Evolutionary conservation across 2,888 invertebrate species (phyloP).

Genomic region (Gordius sp.): DNA sequence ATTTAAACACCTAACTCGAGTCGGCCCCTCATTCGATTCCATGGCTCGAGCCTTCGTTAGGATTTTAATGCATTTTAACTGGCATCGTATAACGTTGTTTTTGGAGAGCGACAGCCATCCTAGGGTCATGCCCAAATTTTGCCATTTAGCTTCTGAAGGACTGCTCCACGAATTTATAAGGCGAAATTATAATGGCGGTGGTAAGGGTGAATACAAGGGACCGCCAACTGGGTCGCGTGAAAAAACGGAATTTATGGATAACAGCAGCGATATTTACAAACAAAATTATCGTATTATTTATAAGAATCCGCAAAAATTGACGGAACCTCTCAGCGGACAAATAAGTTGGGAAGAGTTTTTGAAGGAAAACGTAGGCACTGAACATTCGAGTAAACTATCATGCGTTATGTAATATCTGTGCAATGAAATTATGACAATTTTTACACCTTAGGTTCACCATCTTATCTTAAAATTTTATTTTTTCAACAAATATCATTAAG

Average conservation of each 20-base stretch:
- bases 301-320: not conserved
- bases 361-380: not conserved
- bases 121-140: conserved; percentile 37
- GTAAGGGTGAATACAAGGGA: too few species aligned
- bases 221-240: not conserved
- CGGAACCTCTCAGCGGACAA: not conserved
- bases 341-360: not conserved
- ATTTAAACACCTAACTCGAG: not conserved
- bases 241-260: not conserved
- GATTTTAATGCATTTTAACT: conserved; percentile 30
- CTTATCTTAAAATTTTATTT: too few species aligned
- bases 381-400: not conserved
- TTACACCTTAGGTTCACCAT: too few species aligned
- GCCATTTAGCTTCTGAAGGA: conserved; percentile 47
- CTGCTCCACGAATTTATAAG: conserved; percentile 37
- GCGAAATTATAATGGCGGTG: not conserved
- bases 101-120: conserved; percentile 46
- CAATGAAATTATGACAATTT: too few species aligned
- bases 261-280: too few species aligned
- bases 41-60: not conserved
- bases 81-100: conserved; percentile 45
- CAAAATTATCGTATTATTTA: not conserved
- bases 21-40: not conserved
- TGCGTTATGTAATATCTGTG: not conserved
- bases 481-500: too few species aligned